These are phyloP conservation scores for Callyntrura guangdongensis DNA, from an alignment of 2,888 invertebrate genomes.

Conservation along the genomic window DNA sequence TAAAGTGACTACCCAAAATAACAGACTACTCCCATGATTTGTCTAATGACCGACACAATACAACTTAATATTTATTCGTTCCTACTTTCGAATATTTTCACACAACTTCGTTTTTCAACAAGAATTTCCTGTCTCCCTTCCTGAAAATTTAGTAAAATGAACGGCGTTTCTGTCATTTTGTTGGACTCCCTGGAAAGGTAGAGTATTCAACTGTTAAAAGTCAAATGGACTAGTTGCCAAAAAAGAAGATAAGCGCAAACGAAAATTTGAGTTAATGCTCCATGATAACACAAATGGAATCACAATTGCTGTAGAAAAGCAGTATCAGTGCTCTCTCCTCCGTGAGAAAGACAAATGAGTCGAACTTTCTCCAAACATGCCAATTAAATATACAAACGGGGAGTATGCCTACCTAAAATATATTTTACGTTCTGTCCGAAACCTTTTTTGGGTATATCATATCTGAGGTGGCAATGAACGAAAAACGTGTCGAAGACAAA, in stretches of 20 bases:
- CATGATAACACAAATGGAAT: background rate
- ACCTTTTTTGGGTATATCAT: too few species aligned
- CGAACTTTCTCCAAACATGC: slow-evolving; percentile 26
- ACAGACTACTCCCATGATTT: background rate
- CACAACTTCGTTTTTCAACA: background rate
- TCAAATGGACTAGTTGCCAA: background rate
- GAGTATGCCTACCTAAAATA: background rate
- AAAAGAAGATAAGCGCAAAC: background rate
- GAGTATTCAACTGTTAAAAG: background rate
- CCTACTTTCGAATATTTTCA: slow-evolving; percentile 37
- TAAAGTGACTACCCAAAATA: background rate
- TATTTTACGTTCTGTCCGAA: background rate
- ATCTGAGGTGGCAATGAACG: too few species aligned
- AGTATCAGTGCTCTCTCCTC: background rate
- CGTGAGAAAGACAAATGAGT: slow-evolving; percentile 5
- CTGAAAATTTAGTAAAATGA: background rate
- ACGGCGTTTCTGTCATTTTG: slow-evolving; percentile 14
- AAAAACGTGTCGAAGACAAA: slow-evolving; percentile 10
- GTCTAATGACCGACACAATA: background rate
- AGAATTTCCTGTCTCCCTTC: background rate
- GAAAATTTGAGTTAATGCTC: background rate
- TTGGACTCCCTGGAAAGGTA: background rate
- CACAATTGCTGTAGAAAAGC: background rate
- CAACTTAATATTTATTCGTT: too few species aligned
- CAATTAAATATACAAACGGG: slow-evolving; percentile 1